Base-by-base conservation (phyloP, 2,797 vertebrate genomes). In the Cuniculus paca region DNA sequence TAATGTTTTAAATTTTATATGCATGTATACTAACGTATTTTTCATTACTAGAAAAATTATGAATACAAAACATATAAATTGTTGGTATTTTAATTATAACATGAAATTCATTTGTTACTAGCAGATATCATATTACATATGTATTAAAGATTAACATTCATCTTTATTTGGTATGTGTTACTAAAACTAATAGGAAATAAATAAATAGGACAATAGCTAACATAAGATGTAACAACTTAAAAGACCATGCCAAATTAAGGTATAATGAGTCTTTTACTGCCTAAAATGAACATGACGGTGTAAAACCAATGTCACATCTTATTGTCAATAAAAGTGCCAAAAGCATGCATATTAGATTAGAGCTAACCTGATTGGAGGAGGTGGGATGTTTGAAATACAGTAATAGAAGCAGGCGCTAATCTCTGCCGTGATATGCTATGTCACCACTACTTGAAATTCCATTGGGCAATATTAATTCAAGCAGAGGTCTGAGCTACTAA, bases 391-490 rank as follows among this genome's bases (percentile, higher is more conserved):
- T 98, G 97, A 97, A 97, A 88, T 97, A 93, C 91, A 95, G 96
- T 95, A 95, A 88, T 28, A 95, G 95, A 97, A 98, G 95, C 77
- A 97, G 93, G 97, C 28, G 0, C 96, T 98, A 98, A 99, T 99
- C 98, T 97, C 96, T 98, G 98, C 98, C 98, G 91, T 94, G 98
- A 97, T 98, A 98, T 26, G 1, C 97, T 92, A 39, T 98, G 98
- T 98, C 98, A 98, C 98, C 95, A 94, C 95, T 94, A 97, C 94
- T 98, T 98, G 93, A 97, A 98, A 98, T 98, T 98, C 98, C 98
- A 98, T 34, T 96, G 98, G 98, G 98, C 97, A 98, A 98, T 98
- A 98, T 98, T 98, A 98, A 99, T 98, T 98, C 97, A 98, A 98
- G 97, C 98, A 98, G 98, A 98, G 96, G 97, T 98, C 98, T 98